Percentiles rank a stretch among this genome's conserved stretches.
Evolutionary conservation across 2,797 vertebrate genomes (phyloP).

Genomic region (Calcarius lapponicus): DNA sequence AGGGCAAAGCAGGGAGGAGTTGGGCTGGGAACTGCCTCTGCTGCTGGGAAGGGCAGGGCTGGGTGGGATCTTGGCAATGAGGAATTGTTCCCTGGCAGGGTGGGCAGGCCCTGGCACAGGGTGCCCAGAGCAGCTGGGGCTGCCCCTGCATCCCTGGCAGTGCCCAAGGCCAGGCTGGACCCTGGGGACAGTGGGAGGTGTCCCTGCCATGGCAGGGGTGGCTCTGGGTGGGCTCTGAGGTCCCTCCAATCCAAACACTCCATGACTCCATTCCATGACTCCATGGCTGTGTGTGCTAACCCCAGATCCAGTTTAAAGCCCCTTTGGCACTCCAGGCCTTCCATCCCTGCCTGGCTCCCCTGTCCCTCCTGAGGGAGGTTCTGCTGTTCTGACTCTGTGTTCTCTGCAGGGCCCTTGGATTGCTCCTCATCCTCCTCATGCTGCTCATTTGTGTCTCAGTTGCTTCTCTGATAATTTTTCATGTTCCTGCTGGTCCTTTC

Average conservation of each 20-base stretch:
- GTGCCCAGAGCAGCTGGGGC: background rate
- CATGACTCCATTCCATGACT: background rate
- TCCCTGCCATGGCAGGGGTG: background rate
- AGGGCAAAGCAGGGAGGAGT: background rate
- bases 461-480: background rate
- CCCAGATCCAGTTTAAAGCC: background rate
- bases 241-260: accelerated
- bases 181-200: background rate
- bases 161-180: background rate
- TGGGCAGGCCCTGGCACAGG: background rate
- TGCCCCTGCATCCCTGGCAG: background rate
- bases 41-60: background rate
- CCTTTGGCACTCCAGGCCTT: background rate
- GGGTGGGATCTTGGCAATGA: accelerated
- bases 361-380: background rate
- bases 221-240: accelerated
- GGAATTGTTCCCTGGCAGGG: background rate
- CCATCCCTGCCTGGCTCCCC: background rate
- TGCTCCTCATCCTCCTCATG: background rate
- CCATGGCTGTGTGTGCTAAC: background rate
- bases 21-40: background rate
- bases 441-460: background rate
- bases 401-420: background rate
- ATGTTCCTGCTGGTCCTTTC: background rate
- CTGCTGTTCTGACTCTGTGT: background rate